A percentile compares a stretch with the other conserved stretches of the same genome.
phyloP scores from a whole-genome alignment of 2,113 vertebrate species.

The Triplophysa tibetana region DNA sequence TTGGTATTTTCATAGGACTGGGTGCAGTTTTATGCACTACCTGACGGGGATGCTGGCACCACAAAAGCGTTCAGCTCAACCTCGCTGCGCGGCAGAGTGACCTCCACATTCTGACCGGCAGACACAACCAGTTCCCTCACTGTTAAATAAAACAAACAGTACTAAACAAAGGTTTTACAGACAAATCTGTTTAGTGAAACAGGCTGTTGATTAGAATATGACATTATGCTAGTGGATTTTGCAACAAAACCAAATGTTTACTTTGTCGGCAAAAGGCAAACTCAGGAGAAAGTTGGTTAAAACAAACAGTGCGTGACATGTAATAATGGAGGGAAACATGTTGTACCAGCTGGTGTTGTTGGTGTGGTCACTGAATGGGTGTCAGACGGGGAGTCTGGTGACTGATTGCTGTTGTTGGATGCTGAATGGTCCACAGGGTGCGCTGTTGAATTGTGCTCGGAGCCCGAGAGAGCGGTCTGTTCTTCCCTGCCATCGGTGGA shows the following conservation, averaged over 20 bases:
- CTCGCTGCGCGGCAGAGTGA: slow-evolving; percentile 87
- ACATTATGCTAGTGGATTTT: neutral
- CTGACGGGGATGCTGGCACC: slow-evolving; percentile 76
- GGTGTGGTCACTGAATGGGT: slow-evolving; percentile 17
- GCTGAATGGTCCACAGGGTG: slow-evolving; percentile 22
- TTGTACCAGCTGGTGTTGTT: slow-evolving; percentile 67
- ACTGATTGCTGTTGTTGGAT: slow-evolving; percentile 60
- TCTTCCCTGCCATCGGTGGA: slow-evolving; percentile 52
- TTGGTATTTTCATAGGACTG: too few species aligned
- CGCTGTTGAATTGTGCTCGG: slow-evolving; percentile 57
- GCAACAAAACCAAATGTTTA: neutral
- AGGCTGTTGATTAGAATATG: neutral
- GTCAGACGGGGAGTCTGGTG: slow-evolving; percentile 21
- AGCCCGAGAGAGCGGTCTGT: neutral
- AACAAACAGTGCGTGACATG: slow-evolving; percentile 45
- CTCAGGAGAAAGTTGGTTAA: neutral
- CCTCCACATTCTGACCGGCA: slow-evolving; percentile 88
- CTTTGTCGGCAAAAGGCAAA: neutral
- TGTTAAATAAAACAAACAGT: slow-evolving; percentile 24
- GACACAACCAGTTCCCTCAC: slow-evolving; percentile 91
- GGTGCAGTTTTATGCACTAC: slow-evolving; percentile 66
- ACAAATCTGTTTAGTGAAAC: neutral
- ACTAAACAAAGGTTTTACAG: neutral
- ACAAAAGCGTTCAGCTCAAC: slow-evolving; percentile 92
- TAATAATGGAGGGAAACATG: slow-evolving; percentile 23